Conservation (phyloP, 1,140 invertebrate species). For the Zaprionus camerounensis region DNA sequence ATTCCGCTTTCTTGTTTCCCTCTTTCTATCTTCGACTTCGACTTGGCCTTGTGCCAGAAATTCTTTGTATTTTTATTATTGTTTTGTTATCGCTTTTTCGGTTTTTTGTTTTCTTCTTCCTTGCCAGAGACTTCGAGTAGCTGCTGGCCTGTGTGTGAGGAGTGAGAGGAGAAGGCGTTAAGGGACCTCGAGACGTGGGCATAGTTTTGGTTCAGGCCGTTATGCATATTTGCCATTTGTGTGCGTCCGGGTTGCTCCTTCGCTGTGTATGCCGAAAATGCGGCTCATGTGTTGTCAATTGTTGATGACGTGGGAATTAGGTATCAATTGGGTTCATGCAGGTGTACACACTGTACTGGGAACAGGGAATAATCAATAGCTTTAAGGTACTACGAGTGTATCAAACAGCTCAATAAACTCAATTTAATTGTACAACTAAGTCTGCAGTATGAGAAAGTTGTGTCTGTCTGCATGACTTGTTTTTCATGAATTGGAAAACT, state of each 20-base stretch:
- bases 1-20: conserved; percentile 18
- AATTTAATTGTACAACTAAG: conserved; percentile 2
- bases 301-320: conserved; percentile 74
- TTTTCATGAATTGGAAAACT: background rate
- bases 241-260: conserved; percentile 37
- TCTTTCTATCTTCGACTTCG: conserved; percentile 15
- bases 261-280: conserved; percentile 57
- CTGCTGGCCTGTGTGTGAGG: background rate
- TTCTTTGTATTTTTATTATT: conserved; percentile 57
- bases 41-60: conserved; percentile 77
- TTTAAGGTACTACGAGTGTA: conserved; percentile 16
- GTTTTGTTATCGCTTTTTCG: conserved; percentile 58
- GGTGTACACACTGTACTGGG: conserved; percentile 4
- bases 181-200: conserved; percentile 20
- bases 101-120: conserved; percentile 64
- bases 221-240: conserved; percentile 73
- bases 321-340: conserved; percentile 34
- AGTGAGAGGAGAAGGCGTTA: background rate
- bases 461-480: background rate
- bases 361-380: conserved; percentile 17
- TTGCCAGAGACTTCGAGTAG: conserved; percentile 43
- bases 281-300: conserved; percentile 72
- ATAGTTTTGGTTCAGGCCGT: conserved; percentile 63
- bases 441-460: background rate
- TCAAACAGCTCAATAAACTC: conserved; percentile 5